Percentiles rank a stretch among this genome's conserved stretches.
These are phyloP conservation scores for Neogobius melanostomus DNA, from an alignment of 2,113 vertebrate genomes.

Conservation along the genomic window DNA sequence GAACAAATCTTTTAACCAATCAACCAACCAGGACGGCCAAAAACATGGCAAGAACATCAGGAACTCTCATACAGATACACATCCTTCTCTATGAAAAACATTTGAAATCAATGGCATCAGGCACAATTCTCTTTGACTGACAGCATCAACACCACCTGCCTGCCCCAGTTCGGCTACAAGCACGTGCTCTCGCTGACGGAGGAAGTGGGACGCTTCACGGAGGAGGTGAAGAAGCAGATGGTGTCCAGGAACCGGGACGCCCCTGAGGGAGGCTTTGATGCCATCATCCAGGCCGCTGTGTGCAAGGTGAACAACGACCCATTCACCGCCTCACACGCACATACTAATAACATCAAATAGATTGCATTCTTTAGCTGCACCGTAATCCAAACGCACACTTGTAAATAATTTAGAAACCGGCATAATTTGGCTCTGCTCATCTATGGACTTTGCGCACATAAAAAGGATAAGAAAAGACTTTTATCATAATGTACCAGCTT, in stretches of 20 bases:
- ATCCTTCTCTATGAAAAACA: neutral
- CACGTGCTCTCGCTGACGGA: slow-evolving; percentile 91
- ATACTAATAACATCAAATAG: neutral
- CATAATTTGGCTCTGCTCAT: neutral
- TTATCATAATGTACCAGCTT: neutral
- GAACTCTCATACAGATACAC: neutral
- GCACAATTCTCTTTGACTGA: slow-evolving; percentile 23
- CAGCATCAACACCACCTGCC: slow-evolving; percentile 81
- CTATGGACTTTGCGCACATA: neutral
- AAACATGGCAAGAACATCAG: too few relatives aligned
- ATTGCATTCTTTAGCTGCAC: slow-evolving; percentile 6
- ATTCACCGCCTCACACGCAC: neutral
- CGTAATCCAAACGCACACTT: neutral
- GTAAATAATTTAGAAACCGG: neutral
- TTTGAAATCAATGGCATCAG: neutral
- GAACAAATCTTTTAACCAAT: too few relatives aligned
- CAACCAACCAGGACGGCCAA: too few relatives aligned
- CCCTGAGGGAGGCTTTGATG: slow-evolving; percentile 95
- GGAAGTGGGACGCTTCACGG: slow-evolving; percentile 90
- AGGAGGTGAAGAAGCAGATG: slow-evolving; percentile 91
- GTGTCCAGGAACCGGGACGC: slow-evolving; percentile 94
- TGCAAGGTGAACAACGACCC: slow-evolving; percentile 80
- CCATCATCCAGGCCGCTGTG: slow-evolving; percentile 95
- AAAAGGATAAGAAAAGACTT: neutral
- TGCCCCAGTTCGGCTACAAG: slow-evolving; percentile 96